These are phyloP conservation scores for Parelbella ahira DNA, from an alignment of 2,888 invertebrate genomes.

Conservation along the genomic window DNA sequence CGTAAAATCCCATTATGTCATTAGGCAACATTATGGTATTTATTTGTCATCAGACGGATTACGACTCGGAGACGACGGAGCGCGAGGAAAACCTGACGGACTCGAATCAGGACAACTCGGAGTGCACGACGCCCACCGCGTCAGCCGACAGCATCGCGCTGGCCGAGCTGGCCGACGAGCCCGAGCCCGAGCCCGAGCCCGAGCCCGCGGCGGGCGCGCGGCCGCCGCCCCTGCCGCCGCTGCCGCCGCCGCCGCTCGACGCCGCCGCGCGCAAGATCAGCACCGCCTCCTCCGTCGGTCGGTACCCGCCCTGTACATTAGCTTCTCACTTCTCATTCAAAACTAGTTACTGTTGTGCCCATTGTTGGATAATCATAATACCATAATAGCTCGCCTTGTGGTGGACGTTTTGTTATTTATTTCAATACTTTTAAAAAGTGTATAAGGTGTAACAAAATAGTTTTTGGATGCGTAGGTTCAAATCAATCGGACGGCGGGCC, in stretches of 20 bases:
- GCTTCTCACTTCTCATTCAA: no score
- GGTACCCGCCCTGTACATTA: no score
- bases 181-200: slow-evolving; percentile 30
- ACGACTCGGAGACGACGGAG: slow-evolving; percentile 75
- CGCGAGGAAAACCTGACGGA: slow-evolving; percentile 76
- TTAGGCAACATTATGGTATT: no score
- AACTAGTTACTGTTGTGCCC: no score
- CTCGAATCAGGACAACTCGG: slow-evolving; percentile 77
- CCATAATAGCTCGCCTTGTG: no score
- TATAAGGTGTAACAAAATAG: no score
- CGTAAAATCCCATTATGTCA: no score
- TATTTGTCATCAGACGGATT: slow-evolving; percentile 77
- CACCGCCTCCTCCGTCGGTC: no score
- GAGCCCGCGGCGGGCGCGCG: slow-evolving; percentile 27
- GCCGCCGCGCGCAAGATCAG: slow-evolving; percentile 60
- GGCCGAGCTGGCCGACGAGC: slow-evolving; percentile 58
- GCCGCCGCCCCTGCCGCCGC: slow-evolving; percentile 29
- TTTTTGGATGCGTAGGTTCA: no score
- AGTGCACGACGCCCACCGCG: slow-evolving; percentile 76
- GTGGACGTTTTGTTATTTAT: no score
- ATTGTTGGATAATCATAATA: no score
- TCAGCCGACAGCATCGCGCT: slow-evolving; percentile 69
- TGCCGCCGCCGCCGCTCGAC: slow-evolving; percentile 30
- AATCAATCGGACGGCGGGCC: slow-evolving; percentile 73
- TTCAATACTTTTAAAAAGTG: no score